Percentiles rank a stretch among this genome's conserved stretches.
Conservation (phyloP, 2,888 invertebrate genomes). For the Drosophila anomelani region DNA sequence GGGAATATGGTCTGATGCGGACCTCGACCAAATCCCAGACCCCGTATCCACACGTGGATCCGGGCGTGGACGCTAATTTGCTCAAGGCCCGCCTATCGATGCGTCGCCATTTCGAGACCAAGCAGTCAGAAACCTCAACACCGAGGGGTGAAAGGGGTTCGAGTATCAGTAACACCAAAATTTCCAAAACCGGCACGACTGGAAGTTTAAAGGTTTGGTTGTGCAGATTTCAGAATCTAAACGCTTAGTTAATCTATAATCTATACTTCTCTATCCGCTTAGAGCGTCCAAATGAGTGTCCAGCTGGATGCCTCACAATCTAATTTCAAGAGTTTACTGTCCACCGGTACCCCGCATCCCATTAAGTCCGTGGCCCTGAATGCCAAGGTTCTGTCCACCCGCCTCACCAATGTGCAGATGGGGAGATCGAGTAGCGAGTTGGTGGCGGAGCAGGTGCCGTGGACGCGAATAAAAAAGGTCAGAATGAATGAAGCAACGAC, state of each 20-base stretch:
- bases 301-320: background rate
- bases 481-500: background rate
- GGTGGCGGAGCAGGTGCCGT: background rate
- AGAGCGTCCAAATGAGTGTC: background rate
- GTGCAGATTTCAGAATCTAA: background rate
- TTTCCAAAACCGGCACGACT: background rate
- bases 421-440: too few species aligned
- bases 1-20: constrained; percentile 60
- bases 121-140: background rate
- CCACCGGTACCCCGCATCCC: constrained; percentile 41
- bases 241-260: too few species aligned
- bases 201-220: background rate
- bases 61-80: constrained; percentile 27
- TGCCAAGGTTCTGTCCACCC: constrained; percentile 8
- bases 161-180: background rate
- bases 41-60: constrained; percentile 46
- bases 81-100: constrained; percentile 44
- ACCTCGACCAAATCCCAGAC: constrained; percentile 27
- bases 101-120: constrained; percentile 3
- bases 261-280: background rate
- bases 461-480: background rate
- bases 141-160: background rate
- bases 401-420: background rate
- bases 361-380: constrained; percentile 25
- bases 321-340: background rate